Base-by-base conservation (phyloP, 2,113 vertebrate species). In the Alethe castanea region DNA sequence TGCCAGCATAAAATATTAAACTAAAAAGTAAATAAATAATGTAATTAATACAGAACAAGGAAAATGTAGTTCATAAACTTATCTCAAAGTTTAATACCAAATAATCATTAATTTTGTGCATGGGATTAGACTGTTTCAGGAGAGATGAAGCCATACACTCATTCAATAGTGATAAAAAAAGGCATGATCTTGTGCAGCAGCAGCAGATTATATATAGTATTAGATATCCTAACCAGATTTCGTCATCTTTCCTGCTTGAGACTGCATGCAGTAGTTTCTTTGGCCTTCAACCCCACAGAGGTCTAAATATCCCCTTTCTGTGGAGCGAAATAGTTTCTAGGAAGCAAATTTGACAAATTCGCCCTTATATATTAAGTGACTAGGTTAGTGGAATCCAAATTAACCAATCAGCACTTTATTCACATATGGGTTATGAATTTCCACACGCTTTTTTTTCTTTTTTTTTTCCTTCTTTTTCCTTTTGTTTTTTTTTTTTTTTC, bases 381-480 rank as follows among this genome's bases (percentile, higher is more conserved):
- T 29, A 7, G 2, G 5, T 42, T 79, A 25, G 18, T 71, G 17
- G 17, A 81, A 52, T 31, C 13, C 19, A 47, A 29, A 52, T 53
- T 56, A 50, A 25, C 15, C 6, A 31, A 81, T 60, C 3, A 53
- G 0, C 6, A 19, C 5, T 71, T 61, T 26, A 40, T 40, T 64
- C 8, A 54, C 4, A 15, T 57, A 61, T 8, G 62, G 10, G 2
- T 61, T 57, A 20, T 11, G 8, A 86, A 77, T 53, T 45, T 14
- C 4, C 5, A 4, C 0, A 11, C 5, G 1, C 2, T 0, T 3
- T 11, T 2, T 2, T 8, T 54, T 22, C 31, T 50, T 12, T 7
- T 45, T 1, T 33, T 16, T 18, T 11, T 18, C 12, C 40, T 2
- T 2, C 8, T 42, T 23, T 54, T 38, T 7, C 38, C 38, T 38